Base-by-base conservation (phyloP, 2,113 vertebrate genomes). In the Actenoides lindsayi region DNA sequence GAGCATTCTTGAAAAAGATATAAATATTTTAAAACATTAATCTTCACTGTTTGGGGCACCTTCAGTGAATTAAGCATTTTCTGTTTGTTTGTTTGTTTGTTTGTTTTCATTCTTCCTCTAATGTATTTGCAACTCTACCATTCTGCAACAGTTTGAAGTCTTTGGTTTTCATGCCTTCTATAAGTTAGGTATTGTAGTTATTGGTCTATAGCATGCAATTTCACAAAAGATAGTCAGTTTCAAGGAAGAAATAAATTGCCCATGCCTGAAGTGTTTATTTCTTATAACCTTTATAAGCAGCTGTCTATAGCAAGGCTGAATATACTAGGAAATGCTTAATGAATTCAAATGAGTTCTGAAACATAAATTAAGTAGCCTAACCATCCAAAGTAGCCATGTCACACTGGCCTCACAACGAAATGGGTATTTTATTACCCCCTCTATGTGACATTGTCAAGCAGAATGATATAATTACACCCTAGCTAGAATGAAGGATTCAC, bases 291-390 rank as follows among this genome's bases (percentile, higher is more conserved):
- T 94, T 96, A 85, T 96, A 93, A 94, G 57, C 33, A 76, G 59
- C 60, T 96, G 48, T 83, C 83, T 95, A 13, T 89, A 83, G 79
- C 77, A 91, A 93, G 57, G 73, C 90, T 82, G 74, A 91, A 62
- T 89, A 27, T 30, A 82, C 42, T 65, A 79, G 81, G 79, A 83
- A 93, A 76, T 87, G 35, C 48, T 85, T 96, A 96, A 97, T 94
- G 91, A 96, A 94, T 96, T 97, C 74, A 93, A 59, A 94, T 92
- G 87, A 94, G 95, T 89, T 94, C 91, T 78, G 80, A 95, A 95
- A 73, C 63, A 90, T 84, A 95, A 96, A 96, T 97, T 95, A 95
- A 93, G 71, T 94, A 90, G 57, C 87, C 83, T 94, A 97, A 97
- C 95, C 92, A 94, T 83, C 93, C 94, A 81, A 89, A 84, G 90